These are phyloP conservation scores for Alectoris magna DNA, from an alignment of 2,797 vertebrate genomes.

Conservation along the genomic window DNA sequence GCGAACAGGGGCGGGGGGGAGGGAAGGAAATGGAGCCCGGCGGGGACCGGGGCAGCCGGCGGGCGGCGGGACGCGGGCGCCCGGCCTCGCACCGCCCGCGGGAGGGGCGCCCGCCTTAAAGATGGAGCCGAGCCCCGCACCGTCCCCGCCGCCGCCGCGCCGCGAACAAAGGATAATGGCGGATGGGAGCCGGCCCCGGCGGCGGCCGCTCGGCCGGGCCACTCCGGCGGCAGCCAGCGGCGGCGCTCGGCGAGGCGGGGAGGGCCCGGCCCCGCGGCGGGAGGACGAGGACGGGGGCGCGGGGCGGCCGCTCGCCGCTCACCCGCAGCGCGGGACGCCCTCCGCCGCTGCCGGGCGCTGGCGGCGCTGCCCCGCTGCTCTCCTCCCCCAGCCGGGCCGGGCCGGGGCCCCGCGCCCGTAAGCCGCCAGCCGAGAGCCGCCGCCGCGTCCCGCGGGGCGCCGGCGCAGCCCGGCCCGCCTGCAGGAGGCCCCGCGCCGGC, in stretches of 20 bases:
- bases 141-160: constrained; percentile 75
- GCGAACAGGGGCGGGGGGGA: constrained; percentile 78
- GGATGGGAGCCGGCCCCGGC: constrained; percentile 64
- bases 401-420: constrained; percentile 26
- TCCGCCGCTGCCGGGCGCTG: too few species aligned
- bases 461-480: neutral
- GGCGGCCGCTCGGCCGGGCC: constrained; percentile 72
- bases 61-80: constrained; percentile 57
- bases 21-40: constrained; percentile 34
- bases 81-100: constrained; percentile 64
- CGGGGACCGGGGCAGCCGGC: constrained; percentile 38
- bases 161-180: constrained; percentile 84
- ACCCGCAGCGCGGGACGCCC: too few species aligned
- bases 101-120: constrained; percentile 66
- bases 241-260: constrained; percentile 61
- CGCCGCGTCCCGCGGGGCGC: constrained; percentile 68
- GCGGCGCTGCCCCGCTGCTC: too few species aligned
- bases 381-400: too few species aligned
- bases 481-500: too few species aligned
- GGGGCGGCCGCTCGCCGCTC: too few species aligned
- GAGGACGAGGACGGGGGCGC: too few species aligned
- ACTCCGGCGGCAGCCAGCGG: constrained; percentile 60
- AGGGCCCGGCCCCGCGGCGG: neutral
- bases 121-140: constrained; percentile 67
- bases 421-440: constrained; percentile 76